phyloP scores from a whole-genome alignment of 1,140 invertebrate genomes.

The Ditylenchus dipsaci region DNA sequence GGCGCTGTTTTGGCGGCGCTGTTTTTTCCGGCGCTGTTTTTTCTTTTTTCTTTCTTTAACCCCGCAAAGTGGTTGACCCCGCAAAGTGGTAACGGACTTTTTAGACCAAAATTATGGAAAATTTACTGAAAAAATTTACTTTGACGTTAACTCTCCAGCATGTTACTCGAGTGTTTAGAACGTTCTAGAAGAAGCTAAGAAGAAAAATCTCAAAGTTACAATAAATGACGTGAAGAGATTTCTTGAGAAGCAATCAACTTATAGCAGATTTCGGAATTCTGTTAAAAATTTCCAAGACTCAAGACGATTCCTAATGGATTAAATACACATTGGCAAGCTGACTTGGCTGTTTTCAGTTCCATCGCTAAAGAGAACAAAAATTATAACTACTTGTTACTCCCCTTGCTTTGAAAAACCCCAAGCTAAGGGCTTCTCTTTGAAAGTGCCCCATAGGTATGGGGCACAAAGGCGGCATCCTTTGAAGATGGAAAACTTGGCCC shows the following conservation, averaged over 20 bases:
- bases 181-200: no score
- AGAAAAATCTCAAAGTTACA: background rate
- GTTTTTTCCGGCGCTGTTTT: no score
- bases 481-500: no score
- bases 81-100: no score
- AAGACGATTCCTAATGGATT: slow-evolving; percentile 18
- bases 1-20: no score
- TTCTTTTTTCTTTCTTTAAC: no score
- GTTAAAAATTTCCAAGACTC: slow-evolving; percentile 9
- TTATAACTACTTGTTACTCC: slow-evolving; percentile 26
- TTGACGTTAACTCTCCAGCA: slow-evolving; percentile 11
- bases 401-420: no score
- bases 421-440: no score
- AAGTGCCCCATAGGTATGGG: no score
- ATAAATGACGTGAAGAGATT: slow-evolving; percentile 16
- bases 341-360: slow-evolving; percentile 22
- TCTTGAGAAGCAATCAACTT: slow-evolving; percentile 20
- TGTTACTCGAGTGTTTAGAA: slow-evolving; percentile 11
- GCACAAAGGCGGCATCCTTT: no score
- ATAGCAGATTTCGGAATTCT: slow-evolving; percentile 24
- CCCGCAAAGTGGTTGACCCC: no score
- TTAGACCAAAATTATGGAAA: no score
- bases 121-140: slow-evolving; percentile 13
- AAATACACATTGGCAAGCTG: slow-evolving; percentile 37
- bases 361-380: slow-evolving; percentile 14